Evolutionary conservation across 2,113 vertebrate species (phyloP), one percentile per base, ranked within the genome.

Genomic region (Rhodinocichla rosea): DNA sequence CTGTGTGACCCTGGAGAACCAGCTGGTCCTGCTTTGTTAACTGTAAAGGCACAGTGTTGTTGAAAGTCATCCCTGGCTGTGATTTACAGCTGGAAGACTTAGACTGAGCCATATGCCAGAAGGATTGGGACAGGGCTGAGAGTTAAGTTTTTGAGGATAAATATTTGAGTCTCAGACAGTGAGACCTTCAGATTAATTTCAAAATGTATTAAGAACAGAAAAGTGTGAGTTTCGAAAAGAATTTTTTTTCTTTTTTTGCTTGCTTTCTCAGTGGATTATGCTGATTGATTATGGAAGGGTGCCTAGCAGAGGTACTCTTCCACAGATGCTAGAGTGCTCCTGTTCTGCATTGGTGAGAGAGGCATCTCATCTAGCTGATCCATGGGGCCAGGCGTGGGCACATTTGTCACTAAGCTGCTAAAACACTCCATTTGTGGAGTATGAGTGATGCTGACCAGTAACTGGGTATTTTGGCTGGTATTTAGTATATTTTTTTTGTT

Each of bases 321-420:
- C 30, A 74, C 22, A 81, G 19, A 30, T 81, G 15, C 10, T 37
- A 22, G 9, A 16, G 11, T 82, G 21, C 21, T 70, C 8, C 13
- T 32, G 53, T 21, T 42, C 74, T 71, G 44, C 17, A 3, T 18
- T 83, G 59, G 33, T 78, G 47, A 67, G 35, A 53, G 12, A 78
- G 40, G 19, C 9, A 47, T 30, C 16, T 39, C 40, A 27, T 23
- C 45, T 37, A 28, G 10, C 50, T 75, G 18, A 20, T 62, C 39
- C 1, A 1, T 6, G 6, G 24, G 24, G 15, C 17, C n/a, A 57
- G 42, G 13, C 0, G 2, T 42, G 18, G 57, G 13, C n/a, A 53
- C 18, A 53, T 23, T 28, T 6, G 1, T 27, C 59, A 37, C 27
- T 73, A 81, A 68, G 19, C 28, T 64, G 59, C 44, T 74, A 35